Conservation (phyloP, 1,140 invertebrate genomes). For the Drosophila littoralis region DNA sequence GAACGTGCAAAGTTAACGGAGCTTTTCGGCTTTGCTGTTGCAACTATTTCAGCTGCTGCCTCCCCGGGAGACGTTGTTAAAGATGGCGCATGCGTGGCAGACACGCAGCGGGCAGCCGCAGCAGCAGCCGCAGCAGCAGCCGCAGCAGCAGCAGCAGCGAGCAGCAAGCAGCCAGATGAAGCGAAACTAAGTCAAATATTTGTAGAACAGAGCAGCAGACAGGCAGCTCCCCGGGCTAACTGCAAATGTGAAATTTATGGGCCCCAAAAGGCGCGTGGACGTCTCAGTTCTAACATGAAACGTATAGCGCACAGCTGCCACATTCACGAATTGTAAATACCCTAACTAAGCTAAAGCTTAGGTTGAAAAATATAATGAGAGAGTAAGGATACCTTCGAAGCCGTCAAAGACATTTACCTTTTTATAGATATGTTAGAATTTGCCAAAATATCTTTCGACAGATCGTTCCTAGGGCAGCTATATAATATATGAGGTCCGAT, state of each 20-base stretch:
- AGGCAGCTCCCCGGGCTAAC: constrained; percentile 52
- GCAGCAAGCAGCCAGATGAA: constrained; percentile 33
- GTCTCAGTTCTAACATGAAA: constrained; percentile 11
- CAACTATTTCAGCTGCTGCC: not conserved
- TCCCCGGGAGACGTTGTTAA: constrained; percentile 22
- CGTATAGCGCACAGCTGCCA: too few relatives aligned
- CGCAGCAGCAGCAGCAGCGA: not conserved
- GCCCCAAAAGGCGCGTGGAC: constrained; percentile 70
- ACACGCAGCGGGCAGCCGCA: constrained; percentile 61
- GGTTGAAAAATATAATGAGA: too few relatives aligned
- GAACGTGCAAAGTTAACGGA: constrained; percentile 60
- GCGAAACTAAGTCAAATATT: constrained; percentile 80
- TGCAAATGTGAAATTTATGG: constrained; percentile 75
- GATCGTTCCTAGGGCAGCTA: too few relatives aligned
- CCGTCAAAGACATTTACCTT: too few relatives aligned
- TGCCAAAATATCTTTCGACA: too few relatives aligned
- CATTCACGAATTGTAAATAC: constrained; percentile 11
- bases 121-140: constrained; percentile 2
- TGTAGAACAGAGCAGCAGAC: constrained; percentile 60
- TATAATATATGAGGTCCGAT: too few relatives aligned
- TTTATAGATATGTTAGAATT: too few relatives aligned
- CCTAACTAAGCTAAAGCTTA: not conserved
- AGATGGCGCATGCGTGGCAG: constrained; percentile 75
- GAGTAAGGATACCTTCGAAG: too few relatives aligned
- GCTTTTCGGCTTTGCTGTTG: constrained; percentile 32